Evolutionary conservation across 1,140 invertebrate species (phyloP).

Genomic region (Vanessa atalanta): DNA sequence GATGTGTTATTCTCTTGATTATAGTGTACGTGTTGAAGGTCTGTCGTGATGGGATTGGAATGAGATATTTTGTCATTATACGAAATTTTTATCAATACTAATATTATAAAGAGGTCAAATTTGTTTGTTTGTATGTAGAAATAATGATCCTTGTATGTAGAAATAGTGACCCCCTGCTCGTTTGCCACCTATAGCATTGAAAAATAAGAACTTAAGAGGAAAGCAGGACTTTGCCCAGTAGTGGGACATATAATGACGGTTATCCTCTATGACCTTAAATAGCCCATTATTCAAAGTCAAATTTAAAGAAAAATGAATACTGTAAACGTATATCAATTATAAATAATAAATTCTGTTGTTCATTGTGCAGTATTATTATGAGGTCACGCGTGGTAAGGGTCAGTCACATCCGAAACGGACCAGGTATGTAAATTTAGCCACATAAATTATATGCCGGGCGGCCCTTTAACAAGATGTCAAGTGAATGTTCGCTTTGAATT

Average conservation of each 20-base stretch:
- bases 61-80: neutral
- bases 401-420: conserved; percentile 39
- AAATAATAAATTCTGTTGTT: conserved; percentile 3
- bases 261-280: too few relatives aligned
- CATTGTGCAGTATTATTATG: conserved; percentile 1
- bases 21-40: neutral
- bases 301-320: too few relatives aligned
- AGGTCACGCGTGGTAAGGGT: conserved; percentile 26
- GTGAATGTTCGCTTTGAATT: conserved; percentile 36
- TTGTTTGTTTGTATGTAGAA: too few relatives aligned
- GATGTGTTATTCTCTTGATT: neutral
- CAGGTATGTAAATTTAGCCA: conserved; percentile 34
- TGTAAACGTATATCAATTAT: conserved; percentile 11
- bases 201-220: too few relatives aligned
- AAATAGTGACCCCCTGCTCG: too few relatives aligned
- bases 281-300: too few relatives aligned
- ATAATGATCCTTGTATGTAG: too few relatives aligned
- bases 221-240: too few relatives aligned
- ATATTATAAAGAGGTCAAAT: too few relatives aligned
- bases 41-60: neutral
- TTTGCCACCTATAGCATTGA: too few relatives aligned
- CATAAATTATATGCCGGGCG: conserved; percentile 38
- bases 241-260: too few relatives aligned
- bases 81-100: conserved; percentile 11
- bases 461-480: conserved; percentile 41